Evolutionary conservation across 1,140 invertebrate genomes (phyloP), one percentile per base, ranked within the genome.

Genomic region (Drosophila lowei): DNA sequence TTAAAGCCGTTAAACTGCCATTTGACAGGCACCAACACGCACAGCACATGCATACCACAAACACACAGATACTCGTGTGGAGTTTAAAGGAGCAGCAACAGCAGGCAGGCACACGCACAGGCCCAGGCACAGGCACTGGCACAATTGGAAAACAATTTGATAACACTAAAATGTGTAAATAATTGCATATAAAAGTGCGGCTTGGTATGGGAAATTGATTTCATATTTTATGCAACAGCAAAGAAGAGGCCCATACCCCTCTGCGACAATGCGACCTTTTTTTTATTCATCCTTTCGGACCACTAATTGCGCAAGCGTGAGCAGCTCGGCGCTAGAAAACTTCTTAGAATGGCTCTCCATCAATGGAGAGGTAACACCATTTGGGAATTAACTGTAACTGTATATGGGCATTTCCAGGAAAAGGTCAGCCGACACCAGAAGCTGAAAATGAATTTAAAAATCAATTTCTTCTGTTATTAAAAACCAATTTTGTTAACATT

Each of bases 1-100:
- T 66, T 42, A 77, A 75, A 67, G 63, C 66, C 50, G 67, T 77
- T 86, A 73, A 86, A 84, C 72, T 79, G 80, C 72, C 80, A 76
- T 63, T 79, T 72, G 72, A 73, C 80, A 86, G 80, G 80, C 79
- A 48, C 63, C 23, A 64, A 60, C 55, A 49, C 48, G 15, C 42
- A 50, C 43, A 74, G 71, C 53, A 60, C 48, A 74, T 4, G 5
- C 23, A 5, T 5, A 23, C 23, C 23, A 25, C 23, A 25, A 0
- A 23, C 23, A 23, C 23, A 25, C 23, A 5, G 23, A 25, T 74
- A 38, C 34, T 38, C 34, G 34, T 38, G 66, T 56, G 30, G 54
- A 68, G 63, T 70, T 54, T 70, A 64, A 47, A 58, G 34, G 34
- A 62, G 65, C 56, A 50, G 46, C 50, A 38, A 13, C 34, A 38